Conservation (phyloP, 2,797 vertebrate species). For the Diplodus sargus region DNA sequence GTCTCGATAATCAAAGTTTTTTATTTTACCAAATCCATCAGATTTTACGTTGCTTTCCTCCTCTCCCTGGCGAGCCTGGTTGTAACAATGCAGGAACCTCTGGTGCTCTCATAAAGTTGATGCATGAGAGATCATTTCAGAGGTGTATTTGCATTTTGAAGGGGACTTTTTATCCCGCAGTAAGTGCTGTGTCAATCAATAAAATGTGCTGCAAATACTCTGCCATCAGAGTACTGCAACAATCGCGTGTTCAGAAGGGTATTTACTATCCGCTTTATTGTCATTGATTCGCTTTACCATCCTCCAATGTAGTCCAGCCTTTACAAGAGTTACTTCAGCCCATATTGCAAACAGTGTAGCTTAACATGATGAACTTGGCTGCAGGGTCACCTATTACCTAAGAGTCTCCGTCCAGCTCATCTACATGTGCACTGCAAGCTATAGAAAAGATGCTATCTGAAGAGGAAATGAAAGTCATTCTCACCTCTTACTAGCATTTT, state of each 20-base stretch:
- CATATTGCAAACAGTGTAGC: slow-evolving; percentile 13
- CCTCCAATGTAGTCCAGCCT: background rate
- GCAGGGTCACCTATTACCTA: slow-evolving; percentile 62
- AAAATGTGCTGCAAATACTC: background rate
- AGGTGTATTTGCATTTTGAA: background rate
- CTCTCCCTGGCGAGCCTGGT: background rate
- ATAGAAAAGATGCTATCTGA: slow-evolving; percentile 74
- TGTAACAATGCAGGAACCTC: background rate
- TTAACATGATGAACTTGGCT: slow-evolving; percentile 42
- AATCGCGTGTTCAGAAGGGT: background rate
- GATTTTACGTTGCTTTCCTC: background rate
- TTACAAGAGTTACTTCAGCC: background rate
- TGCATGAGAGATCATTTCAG: background rate
- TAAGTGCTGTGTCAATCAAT: background rate
- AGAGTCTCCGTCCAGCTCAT: slow-evolving; percentile 67
- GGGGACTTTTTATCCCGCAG: background rate
- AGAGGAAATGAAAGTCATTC: slow-evolving; percentile 82
- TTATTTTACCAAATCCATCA: background rate
- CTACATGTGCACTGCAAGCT: slow-evolving; percentile 74
- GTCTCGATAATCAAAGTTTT: too few relatives aligned
- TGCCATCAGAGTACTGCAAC: background rate
- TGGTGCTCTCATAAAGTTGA: slow-evolving; percentile 2
- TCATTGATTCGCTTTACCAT: background rate
- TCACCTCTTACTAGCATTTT: slow-evolving; percentile 77
- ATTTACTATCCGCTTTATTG: background rate